Evolutionary conservation across 1,140 invertebrate species (phyloP).

Genomic region (Macrotrachela quadricornifera): DNA sequence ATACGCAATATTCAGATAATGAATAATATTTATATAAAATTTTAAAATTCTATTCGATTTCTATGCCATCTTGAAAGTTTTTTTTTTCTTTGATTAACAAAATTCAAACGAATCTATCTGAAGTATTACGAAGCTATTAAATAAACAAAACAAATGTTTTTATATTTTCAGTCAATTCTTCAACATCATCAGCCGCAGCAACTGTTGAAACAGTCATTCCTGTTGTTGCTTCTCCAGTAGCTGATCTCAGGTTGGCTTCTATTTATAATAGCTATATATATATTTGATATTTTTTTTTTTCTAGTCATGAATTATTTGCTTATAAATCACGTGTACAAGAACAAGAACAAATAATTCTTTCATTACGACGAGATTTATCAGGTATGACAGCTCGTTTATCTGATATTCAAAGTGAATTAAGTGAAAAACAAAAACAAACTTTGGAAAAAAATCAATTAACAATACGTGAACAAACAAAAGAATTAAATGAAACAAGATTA

Average conservation of each 20-base stretch:
- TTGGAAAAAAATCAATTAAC: conserved; percentile 20
- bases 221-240: no score
- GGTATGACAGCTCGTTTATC: conserved; percentile 25
- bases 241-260: no score
- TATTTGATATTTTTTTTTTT: conserved; percentile 1
- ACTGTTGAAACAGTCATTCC: neutral
- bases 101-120: no score
- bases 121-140: no score
- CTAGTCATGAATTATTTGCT: conserved; percentile 20
- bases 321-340: conserved; percentile 21
- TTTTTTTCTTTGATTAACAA: no score
- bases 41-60: no score
- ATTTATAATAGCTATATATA: conserved; percentile 10
- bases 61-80: no score
- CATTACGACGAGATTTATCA: conserved; percentile 20
- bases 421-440: conserved; percentile 27
- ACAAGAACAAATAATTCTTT: conserved; percentile 22
- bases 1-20: no score
- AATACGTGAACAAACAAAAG: conserved; percentile 16
- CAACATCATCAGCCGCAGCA: conserved; percentile 15
- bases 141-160: no score
- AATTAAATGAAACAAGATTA: conserved; percentile 20
- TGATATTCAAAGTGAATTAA: conserved; percentile 27
- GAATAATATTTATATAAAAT: no score
- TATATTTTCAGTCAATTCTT: conserved; percentile 1